A percentile compares a stretch with the other conserved stretches of the same genome.
phyloP scores from a whole-genome alignment of 2,797 vertebrate species.

The Phataginus tricuspis region DNA sequence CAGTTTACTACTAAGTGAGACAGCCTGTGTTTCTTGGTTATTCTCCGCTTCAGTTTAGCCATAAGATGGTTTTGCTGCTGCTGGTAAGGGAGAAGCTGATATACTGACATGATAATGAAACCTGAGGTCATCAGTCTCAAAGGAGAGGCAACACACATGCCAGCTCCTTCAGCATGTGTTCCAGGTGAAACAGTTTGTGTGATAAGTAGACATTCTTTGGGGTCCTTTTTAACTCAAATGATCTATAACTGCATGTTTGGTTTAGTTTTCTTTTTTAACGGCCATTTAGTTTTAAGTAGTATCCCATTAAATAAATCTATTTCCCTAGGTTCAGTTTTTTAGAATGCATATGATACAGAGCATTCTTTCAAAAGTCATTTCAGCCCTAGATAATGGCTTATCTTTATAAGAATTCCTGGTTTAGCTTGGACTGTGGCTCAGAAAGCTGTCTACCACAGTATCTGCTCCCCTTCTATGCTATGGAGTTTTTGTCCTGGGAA shows the following conservation, averaged over 20 bases:
- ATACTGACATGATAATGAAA: background rate
- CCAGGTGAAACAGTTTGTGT: background rate
- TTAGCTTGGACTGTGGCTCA: background rate
- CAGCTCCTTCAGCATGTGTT: background rate
- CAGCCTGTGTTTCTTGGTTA: background rate
- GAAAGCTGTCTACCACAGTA: background rate
- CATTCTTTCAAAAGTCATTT: conserved; percentile 20
- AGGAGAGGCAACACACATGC: background rate
- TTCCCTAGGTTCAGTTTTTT: background rate
- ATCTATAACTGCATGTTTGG: background rate
- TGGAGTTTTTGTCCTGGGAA: background rate
- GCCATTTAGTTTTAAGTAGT: conserved; percentile 15
- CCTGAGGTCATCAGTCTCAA: background rate
- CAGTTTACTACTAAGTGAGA: background rate
- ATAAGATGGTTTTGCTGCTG: background rate
- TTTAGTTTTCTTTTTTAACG: background rate
- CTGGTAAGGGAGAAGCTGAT: background rate
- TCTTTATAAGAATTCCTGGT: background rate
- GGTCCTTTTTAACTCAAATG: background rate
- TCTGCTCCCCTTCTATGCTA: background rate
- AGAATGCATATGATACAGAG: background rate
- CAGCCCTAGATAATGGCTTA: background rate
- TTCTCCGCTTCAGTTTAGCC: background rate
- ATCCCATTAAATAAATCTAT: background rate
- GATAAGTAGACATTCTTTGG: background rate